A percentile compares a stretch with the other conserved stretches of the same genome.
phyloP scores from a whole-genome alignment of 2,888 invertebrate genomes.

The Caenorhabditis sp. region DNA sequence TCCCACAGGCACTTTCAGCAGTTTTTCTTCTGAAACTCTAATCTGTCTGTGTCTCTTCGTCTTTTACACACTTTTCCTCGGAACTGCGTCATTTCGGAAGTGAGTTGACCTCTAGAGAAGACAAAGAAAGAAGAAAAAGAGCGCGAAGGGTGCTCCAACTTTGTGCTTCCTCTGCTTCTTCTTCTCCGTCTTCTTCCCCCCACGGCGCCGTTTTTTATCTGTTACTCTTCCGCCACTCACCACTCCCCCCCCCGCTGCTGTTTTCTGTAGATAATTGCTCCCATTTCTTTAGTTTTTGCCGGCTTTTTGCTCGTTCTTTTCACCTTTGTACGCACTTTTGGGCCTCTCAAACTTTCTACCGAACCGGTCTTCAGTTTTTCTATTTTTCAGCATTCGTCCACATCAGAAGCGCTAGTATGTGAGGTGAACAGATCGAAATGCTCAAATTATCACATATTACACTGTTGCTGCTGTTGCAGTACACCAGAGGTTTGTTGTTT shows the following conservation, averaged over 20 bases:
- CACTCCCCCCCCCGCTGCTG: constrained; percentile 24
- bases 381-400: constrained; percentile 16
- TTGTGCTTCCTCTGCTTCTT: not conserved
- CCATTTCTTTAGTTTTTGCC: constrained; percentile 48
- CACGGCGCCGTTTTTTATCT: constrained; percentile 54
- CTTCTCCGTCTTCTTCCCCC: constrained; percentile 9
- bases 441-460: constrained; percentile 10
- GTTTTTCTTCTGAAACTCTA: constrained; percentile 5
- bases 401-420: constrained; percentile 28
- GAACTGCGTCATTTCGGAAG: constrained; percentile 15
- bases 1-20: constrained; percentile 14
- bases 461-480: constrained; percentile 38
- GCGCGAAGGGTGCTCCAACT: not conserved
- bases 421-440: constrained; percentile 18
- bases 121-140: constrained; percentile 7
- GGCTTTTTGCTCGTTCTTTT: constrained; percentile 31
- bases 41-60: constrained; percentile 32
- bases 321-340: constrained; percentile 22
- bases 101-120: constrained; percentile 14
- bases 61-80: constrained; percentile 14
- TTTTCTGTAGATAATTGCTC: constrained; percentile 45
- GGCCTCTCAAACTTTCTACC: not conserved
- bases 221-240: constrained; percentile 54
- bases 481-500: constrained; percentile 42
- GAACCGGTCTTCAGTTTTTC: no score